phyloP scores from a whole-genome alignment of 2,113 vertebrate genomes.

The Cebus imitator region DNA sequence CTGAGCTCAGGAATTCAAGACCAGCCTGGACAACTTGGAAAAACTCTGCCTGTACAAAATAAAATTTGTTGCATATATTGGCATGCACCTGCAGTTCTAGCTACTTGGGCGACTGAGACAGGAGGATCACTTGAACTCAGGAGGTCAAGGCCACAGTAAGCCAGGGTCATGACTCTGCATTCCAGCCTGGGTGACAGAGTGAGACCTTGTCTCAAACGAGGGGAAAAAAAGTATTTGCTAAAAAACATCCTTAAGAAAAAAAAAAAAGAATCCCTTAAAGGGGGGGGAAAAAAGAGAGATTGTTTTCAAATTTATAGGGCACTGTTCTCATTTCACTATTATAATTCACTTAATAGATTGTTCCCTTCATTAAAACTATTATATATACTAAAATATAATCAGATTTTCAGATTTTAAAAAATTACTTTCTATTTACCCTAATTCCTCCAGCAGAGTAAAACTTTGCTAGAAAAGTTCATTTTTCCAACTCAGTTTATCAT shows the following conservation, averaged over 20 bases:
- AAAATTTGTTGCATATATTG: too few species aligned
- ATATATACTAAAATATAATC: background rate
- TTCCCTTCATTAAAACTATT: background rate
- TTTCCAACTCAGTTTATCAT: background rate
- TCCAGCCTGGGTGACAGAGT: background rate
- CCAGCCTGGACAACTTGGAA: too few species aligned
- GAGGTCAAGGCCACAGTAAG: too few species aligned
- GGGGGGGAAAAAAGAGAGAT: background rate
- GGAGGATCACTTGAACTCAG: too few species aligned
- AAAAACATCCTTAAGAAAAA: background rate
- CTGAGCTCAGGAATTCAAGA: too few species aligned
- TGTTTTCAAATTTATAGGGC: background rate
- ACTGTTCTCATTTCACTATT: background rate
- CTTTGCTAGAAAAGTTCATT: background rate
- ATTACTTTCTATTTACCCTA: background rate
- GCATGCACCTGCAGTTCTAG: too few species aligned
- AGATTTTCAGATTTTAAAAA: background rate
- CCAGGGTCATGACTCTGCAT: too few species aligned
- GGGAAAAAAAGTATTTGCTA: too few species aligned
- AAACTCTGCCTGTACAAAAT: too few species aligned
- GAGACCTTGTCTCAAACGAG: too few species aligned
- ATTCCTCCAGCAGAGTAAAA: background rate
- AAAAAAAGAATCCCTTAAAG: background rate
- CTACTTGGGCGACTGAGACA: too few species aligned
- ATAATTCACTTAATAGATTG: background rate